Evolutionary conservation across 2,888 invertebrate species (phyloP).

Genomic region (Sarcophaga carnaria): DNA sequence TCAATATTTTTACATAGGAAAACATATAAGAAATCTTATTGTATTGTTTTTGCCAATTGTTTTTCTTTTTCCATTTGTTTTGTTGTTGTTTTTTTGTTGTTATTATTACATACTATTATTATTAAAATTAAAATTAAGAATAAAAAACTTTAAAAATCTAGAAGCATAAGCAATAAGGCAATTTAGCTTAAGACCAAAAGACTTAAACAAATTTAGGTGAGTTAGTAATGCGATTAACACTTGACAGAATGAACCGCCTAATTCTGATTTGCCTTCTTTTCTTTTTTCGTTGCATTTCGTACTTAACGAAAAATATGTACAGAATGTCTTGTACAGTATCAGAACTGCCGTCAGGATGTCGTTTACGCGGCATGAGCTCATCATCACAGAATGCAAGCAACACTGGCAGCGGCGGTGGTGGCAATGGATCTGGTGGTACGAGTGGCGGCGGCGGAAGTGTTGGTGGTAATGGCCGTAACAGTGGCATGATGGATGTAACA

Average conservation of each 20-base stretch:
- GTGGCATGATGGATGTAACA: conserved; percentile 69
- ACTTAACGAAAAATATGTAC: neutral
- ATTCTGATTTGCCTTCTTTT: conserved; percentile 2
- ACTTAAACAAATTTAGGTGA: conserved; percentile 66
- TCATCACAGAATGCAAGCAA: conserved; percentile 78
- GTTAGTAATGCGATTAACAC: neutral
- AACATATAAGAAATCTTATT: neutral
- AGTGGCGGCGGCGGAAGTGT: conserved; percentile 76
- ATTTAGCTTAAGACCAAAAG: conserved; percentile 67
- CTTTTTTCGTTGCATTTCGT: neutral
- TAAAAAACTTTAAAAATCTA: conserved; percentile 23
- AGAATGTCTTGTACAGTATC: conserved; percentile 85
- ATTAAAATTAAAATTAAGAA: too few species aligned
- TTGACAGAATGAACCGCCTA: too few species aligned
- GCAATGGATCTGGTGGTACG: conserved; percentile 67
- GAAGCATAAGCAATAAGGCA: conserved; percentile 66
- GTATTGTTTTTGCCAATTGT: neutral
- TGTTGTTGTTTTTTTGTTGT: neutral
- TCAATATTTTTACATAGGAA: conserved; percentile 51
- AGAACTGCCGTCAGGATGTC: conserved; percentile 82
- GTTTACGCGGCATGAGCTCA: conserved; percentile 82
- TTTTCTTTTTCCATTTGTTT: neutral
- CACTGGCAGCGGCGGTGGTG: conserved; percentile 74
- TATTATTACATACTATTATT: neutral
- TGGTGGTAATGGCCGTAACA: conserved; percentile 61